Evolutionary conservation across 2,888 invertebrate genomes (phyloP), one percentile per base, ranked within the genome.

Genomic region (Torymus tubicola): DNA sequence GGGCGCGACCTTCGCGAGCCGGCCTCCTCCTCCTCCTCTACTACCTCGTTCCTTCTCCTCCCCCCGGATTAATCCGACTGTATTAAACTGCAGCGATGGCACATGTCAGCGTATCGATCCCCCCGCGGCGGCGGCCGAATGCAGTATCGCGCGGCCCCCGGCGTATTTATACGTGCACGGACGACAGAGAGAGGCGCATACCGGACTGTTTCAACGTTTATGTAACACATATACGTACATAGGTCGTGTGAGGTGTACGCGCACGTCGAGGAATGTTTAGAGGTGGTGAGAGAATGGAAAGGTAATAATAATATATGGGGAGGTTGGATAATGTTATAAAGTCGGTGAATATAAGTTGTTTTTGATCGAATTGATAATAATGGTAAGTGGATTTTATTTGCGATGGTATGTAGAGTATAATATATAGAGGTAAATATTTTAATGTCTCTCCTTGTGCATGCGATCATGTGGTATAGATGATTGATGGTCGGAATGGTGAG

Each of bases 91-190:
- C 81, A 78, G 68, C 24, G 77, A 77, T 73, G 81, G 73, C 65
- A 81, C 73, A 78, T 74, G 81, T 78, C 81, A 78, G 24, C 72
- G 72, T 81, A 81, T 81, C 69, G 81, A 81, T 81, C 81, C 53
- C 63, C 75, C 8, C 67, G 64, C 63, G 31, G 53, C 67, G 16
- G 67, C 72, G 55, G 50, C 74, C 73, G 68, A 78, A 78, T 78
- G 73, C 81, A 81, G 81, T 65, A 78, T 70, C 42, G 60, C 69
- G 58, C 42, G 42, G 42, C 42, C 42, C 42, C 42, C 42, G 42
- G 42, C 42, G 68, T 81, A 81, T 77, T 73, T 81, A 74, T 72
- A 42, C 42, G 42, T 42, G 42, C 42, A 42, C 42, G 42, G 42
- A 42, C 16, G 16, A 24, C 61, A 13, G 13, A 21, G 61, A 21